Base-by-base conservation (phyloP, 1,140 invertebrate genomes). In the Mylabris phalerata region DNA sequence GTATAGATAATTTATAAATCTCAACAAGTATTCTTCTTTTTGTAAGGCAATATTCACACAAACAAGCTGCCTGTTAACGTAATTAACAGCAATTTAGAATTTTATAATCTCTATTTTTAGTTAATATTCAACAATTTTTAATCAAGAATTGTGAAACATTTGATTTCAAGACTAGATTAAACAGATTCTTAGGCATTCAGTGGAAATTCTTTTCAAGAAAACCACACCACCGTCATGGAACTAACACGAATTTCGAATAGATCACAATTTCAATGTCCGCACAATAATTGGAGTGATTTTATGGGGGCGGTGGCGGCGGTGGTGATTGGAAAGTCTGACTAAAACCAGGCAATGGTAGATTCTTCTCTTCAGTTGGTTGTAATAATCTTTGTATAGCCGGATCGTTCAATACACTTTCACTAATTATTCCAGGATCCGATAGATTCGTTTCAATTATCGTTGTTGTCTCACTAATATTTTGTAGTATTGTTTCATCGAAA, bases 271-370 rank as follows among this genome's bases (percentile, higher is more conserved):
- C 32, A 32, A 19, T 19, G 19, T 19, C 19, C 19, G 1, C 19
- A 19, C 19, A 19, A 19, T 19, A 19, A 19, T 1, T 1, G 19
- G 19, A 13, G 27, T 32, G 27, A 32, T 32, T 32, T 7, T 5
- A 32, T 32, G 32, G 32, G 4, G 32, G 32, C 7, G 32, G 32
- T 32, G 32, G 32, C 32, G 65, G 66, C 47, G 67, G 70, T 40
- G 67, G 71, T 32, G 67, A 58, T 57, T 73, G 70, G 60, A 73
- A 73, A 10, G 69, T 71, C 55, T 73, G 63, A 64, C 67, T 70
- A 60, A 73, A 73, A 10, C 63, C 70, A 26, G 71, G 71, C 50
- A 73, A 46, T 13, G 69, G 70, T 48, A 69, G 52, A 62, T 69
- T 72, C 11, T 67, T 61, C 19, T 70, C 67, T 48, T 67, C 71